These are phyloP conservation scores for Platycheirus rosarum DNA, from an alignment of 2,888 invertebrate species.

Conservation along the genomic window DNA sequence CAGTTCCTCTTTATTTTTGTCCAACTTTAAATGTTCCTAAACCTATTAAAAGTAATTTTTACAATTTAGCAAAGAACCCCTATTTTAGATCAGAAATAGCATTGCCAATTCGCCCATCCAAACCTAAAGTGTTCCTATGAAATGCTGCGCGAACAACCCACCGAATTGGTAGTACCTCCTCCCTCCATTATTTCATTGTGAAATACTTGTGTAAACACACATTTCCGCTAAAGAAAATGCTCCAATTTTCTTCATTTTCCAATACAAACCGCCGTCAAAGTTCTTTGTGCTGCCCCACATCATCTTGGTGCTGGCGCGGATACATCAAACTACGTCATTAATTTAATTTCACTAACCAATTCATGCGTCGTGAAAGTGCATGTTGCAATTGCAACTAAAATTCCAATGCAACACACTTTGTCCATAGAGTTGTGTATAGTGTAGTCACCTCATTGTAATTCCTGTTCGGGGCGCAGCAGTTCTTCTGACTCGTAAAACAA, in stretches of 20 bases:
- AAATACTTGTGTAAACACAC: conserved; percentile 31
- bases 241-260: not conserved
- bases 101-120: too few relatives aligned
- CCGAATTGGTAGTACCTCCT: conserved; percentile 2
- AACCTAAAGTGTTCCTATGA: not conserved
- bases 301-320: conserved; percentile 6
- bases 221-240: conserved; percentile 37
- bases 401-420: conserved; percentile 56
- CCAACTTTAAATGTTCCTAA: too few relatives aligned
- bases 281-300: conserved; percentile 16
- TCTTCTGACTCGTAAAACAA: conserved; percentile 1
- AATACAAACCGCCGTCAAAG: not conserved
- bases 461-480: conserved; percentile 17
- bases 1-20: too few relatives aligned
- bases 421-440: not conserved
- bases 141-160: not conserved
- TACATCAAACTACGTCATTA: conserved; percentile 21
- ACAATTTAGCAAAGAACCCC: too few relatives aligned
- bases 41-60: too few relatives aligned
- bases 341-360: conserved; percentile 25
- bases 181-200: not conserved
- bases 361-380: conserved; percentile 38
- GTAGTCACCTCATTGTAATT: conserved; percentile 47
- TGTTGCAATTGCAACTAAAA: conserved; percentile 51
- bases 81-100: too few relatives aligned